Percentiles rank a stretch among this genome's conserved stretches.
These are phyloP conservation scores for Herpetotheres cachinnans DNA, from an alignment of 2,113 vertebrate genomes.

Conservation along the genomic window DNA sequence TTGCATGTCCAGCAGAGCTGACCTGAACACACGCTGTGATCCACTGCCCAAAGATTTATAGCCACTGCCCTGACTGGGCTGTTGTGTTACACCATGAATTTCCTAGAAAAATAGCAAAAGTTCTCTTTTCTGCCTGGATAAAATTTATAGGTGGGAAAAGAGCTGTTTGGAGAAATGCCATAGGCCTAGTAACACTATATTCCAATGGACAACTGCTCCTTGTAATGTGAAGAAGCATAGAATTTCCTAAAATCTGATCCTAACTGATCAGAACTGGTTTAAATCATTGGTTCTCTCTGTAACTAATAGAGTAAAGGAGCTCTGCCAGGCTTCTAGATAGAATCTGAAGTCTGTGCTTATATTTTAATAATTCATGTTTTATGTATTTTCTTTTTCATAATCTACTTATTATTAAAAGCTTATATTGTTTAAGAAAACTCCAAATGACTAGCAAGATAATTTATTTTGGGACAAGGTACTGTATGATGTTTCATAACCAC, in stretches of 20 bases:
- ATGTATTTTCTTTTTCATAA: background rate
- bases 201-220: background rate
- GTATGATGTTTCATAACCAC: background rate
- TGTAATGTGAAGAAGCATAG: background rate
- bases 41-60: background rate
- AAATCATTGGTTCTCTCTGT: background rate
- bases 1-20: background rate
- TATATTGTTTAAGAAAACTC: background rate
- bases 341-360: background rate
- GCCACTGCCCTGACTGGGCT: background rate
- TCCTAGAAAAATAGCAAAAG: background rate
- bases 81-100: accelerated
- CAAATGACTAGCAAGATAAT: background rate
- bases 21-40: accelerated
- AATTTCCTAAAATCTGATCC: background rate
- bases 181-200: background rate
- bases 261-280: background rate
- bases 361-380: background rate
- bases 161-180: background rate
- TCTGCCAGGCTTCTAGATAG: background rate
- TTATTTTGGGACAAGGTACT: background rate
- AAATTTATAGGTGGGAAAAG: background rate
- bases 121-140: background rate
- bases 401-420: background rate
- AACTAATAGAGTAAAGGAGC: background rate